Evolutionary conservation across 2,113 vertebrate species (phyloP).

Genomic region (Ceratotherium simum): DNA sequence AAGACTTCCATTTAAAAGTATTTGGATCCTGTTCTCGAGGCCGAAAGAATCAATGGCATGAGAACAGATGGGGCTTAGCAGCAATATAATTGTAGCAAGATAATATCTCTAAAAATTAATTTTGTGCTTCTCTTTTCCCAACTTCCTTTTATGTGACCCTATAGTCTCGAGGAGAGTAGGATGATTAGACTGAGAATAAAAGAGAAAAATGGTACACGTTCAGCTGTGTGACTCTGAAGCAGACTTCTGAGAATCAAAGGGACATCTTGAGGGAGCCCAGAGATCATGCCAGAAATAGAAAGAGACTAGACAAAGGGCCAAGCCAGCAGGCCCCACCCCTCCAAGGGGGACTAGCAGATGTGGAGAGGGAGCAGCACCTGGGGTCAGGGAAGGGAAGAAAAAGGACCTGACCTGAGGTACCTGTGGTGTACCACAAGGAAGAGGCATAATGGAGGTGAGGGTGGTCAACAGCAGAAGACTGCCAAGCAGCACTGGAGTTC

Average conservation of each 20-base stretch:
- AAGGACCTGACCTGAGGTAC: neutral
- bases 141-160: neutral
- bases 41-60: neutral
- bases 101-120: slow-evolving; percentile 37
- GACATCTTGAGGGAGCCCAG: neutral
- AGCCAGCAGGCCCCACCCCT: neutral
- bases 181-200: slow-evolving; percentile 3
- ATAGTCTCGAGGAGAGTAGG: neutral
- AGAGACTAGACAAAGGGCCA: neutral
- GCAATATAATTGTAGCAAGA: neutral
- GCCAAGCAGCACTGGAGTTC: neutral
- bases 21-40: slow-evolving; percentile 25
- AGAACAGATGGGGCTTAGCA: neutral
- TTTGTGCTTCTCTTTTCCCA: neutral
- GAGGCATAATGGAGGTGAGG: neutral
- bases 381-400: too few relatives aligned
- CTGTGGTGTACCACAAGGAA: neutral
- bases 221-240: neutral
- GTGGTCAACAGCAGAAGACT: neutral
- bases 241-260: slow-evolving; percentile 9
- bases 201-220: neutral
- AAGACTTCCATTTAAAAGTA: neutral
- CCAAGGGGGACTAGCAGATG: neutral
- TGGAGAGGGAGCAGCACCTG: neutral
- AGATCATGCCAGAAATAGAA: neutral